Evolutionary conservation across 2,797 vertebrate genomes (phyloP).

Genomic region (Micromesistius poutassou): DNA sequence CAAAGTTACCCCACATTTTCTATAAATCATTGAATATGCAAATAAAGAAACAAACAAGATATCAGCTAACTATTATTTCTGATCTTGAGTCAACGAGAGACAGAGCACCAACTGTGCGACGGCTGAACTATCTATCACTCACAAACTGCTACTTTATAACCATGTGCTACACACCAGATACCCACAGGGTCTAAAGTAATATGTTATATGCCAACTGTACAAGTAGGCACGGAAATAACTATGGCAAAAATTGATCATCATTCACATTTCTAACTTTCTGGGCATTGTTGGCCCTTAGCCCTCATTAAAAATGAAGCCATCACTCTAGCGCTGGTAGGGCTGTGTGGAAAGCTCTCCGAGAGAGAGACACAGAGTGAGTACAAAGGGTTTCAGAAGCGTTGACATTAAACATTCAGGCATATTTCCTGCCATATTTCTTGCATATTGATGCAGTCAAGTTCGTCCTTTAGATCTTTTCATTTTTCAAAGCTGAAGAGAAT

Average conservation of each 20-base stretch:
- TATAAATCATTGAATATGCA: background rate
- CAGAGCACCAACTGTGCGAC: background rate
- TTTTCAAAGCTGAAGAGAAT: slow-evolving; percentile 12
- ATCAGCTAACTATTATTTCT: background rate
- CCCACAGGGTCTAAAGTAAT: background rate
- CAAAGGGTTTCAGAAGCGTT: background rate
- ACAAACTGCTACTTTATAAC: background rate
- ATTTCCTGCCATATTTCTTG: background rate
- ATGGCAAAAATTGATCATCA: background rate
- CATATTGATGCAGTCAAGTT: slow-evolving; percentile 4
- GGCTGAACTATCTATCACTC: background rate
- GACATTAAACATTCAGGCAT: slow-evolving; percentile 9
- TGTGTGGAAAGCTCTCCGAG: background rate
- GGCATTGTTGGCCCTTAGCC: slow-evolving; percentile 1
- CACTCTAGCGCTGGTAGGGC: background rate
- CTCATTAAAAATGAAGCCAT: background rate
- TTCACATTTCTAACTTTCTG: background rate
- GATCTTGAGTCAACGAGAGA: background rate
- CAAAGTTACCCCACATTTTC: background rate
- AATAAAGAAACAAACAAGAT: background rate
- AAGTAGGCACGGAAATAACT: background rate
- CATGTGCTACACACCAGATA: background rate
- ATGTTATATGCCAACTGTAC: background rate
- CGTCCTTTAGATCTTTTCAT: slow-evolving; percentile 1
- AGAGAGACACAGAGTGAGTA: background rate